Conservation (phyloP, 2,797 vertebrate species). For the Sparus aurata region DNA sequence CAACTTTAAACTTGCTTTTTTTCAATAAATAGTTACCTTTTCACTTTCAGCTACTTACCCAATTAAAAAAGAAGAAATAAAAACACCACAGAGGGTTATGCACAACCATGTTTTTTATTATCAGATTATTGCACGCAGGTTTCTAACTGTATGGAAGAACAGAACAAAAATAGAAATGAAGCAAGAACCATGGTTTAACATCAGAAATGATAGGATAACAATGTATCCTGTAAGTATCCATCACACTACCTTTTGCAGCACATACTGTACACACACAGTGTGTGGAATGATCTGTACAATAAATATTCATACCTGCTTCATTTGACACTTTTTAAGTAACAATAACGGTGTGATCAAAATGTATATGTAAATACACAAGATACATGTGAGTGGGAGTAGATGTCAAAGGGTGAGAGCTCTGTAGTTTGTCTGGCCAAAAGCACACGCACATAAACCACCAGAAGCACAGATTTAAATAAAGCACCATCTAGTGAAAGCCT, state of each 20-base stretch:
- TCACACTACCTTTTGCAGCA: constrained; percentile 31
- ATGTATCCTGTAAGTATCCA: constrained; percentile 23
- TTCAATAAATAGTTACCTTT: neutral
- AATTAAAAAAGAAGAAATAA: neutral
- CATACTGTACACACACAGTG: constrained; percentile 65
- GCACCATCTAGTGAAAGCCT: constrained; percentile 50
- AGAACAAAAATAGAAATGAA: constrained; percentile 41
- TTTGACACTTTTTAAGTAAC: constrained; percentile 40
- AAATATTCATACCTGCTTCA: constrained; percentile 53
- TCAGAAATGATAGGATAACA: constrained; percentile 38
- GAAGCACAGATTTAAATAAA: constrained; percentile 52
- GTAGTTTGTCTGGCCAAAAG: constrained; percentile 33
- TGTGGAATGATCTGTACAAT: constrained; percentile 69
- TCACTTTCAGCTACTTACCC: neutral
- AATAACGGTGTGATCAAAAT: constrained; percentile 51
- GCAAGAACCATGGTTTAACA: constrained; percentile 28
- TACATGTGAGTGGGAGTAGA: constrained; percentile 24
- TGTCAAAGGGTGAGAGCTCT: constrained; percentile 23
- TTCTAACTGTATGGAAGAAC: constrained; percentile 54
- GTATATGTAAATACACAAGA: constrained; percentile 26
- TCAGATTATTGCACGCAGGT: constrained; percentile 62
- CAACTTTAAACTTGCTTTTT: neutral
- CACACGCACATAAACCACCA: constrained; percentile 40
- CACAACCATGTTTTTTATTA: constrained; percentile 61
- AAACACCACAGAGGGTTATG: neutral